Conservation (phyloP, 2,113 vertebrate species). For the Pollimyrus isidori region DNA sequence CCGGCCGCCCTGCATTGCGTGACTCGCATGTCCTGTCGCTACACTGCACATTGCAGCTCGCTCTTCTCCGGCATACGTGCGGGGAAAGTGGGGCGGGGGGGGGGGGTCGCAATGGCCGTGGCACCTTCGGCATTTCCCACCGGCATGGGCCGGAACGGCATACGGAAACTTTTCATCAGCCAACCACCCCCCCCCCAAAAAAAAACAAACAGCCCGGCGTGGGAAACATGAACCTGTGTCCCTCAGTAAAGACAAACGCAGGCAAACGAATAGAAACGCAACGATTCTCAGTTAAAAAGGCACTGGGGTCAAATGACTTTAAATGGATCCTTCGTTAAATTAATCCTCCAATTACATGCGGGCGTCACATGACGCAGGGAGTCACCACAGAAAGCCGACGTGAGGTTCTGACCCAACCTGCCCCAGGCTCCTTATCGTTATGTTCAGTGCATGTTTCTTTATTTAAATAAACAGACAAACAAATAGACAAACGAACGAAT, state of each 20-base stretch:
- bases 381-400: neutral
- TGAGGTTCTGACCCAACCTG: neutral
- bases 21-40: neutral
- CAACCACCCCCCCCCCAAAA: neutral
- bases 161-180: neutral
- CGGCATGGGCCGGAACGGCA: neutral
- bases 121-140: neutral
- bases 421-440: neutral
- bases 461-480: too few relatives aligned
- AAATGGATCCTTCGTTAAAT: neutral
- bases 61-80: neutral
- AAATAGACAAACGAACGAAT: neutral
- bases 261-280: neutral
- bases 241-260: neutral
- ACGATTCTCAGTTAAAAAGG: neutral
- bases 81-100: neutral
- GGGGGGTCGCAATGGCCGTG: neutral
- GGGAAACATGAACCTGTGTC: neutral
- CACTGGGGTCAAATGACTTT: neutral
- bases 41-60: neutral
- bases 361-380: neutral
- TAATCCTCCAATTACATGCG: neutral
- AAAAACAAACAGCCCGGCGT: neutral
- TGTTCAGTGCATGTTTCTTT: neutral
- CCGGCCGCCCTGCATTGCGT: neutral